Evolutionary conservation across 1,140 invertebrate species (phyloP).

Genomic region (Teleopsis dalmanni): DNA sequence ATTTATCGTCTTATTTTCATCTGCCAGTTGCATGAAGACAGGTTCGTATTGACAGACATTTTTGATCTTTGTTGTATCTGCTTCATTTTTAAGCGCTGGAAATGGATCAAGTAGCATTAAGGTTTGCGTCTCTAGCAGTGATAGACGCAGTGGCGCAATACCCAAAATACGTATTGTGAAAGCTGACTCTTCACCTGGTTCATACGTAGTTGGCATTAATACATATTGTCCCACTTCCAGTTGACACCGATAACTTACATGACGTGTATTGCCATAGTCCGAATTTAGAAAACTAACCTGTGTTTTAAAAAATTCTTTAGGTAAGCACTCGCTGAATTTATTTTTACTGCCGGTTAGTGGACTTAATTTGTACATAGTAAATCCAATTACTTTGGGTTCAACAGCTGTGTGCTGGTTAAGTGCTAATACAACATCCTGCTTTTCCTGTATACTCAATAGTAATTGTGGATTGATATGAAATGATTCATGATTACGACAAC

Average conservation of each 20-base stretch:
- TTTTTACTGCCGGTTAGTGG: conserved; percentile 30
- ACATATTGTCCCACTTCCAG: conserved; percentile 78
- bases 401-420: conserved; percentile 85
- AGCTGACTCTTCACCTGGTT: conserved; percentile 78
- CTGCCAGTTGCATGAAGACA: conserved; percentile 81
- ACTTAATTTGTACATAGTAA: conserved; percentile 71
- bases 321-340: conserved; percentile 48
- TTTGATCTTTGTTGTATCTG: conserved; percentile 29
- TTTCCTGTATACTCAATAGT: conserved; percentile 69
- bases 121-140: conserved; percentile 61
- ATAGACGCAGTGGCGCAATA: conserved; percentile 27
- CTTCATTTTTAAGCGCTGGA: conserved; percentile 56
- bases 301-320: conserved; percentile 79
- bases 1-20: conserved; percentile 80
- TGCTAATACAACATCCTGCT: conserved; percentile 79
- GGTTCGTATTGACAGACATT: conserved; percentile 72
- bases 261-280: conserved; percentile 84
- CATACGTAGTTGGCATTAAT: conserved; percentile 84
- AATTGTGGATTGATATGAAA: conserved; percentile 92
- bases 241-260: conserved; percentile 73
- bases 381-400: conserved; percentile 91
- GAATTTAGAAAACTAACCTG: conserved; percentile 84
- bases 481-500: conserved; percentile 83
- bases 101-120: conserved; percentile 72
- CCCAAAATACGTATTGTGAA: conserved; percentile 40